Percentiles rank a stretch among this genome's conserved stretches.
Evolutionary conservation across 2,113 vertebrate genomes (phyloP).

Genomic region (Alosa alosa): DNA sequence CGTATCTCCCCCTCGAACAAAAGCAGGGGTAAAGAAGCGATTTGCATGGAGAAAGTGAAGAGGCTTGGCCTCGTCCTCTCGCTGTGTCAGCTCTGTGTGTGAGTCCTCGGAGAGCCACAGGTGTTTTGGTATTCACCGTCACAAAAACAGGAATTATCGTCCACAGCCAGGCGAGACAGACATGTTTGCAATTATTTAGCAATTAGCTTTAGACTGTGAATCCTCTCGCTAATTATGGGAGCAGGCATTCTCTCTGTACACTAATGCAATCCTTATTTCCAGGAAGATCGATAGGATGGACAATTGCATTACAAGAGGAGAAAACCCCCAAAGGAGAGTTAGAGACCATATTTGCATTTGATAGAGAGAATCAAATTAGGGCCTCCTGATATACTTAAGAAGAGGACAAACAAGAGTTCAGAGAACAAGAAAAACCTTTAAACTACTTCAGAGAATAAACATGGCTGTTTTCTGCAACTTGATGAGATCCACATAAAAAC

Average conservation of each 20-base stretch:
- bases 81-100: not conserved
- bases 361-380: constrained; percentile 38
- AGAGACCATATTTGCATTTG: constrained; percentile 25
- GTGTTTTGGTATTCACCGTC: constrained; percentile 12
- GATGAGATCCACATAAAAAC: not conserved
- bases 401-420: constrained; percentile 7
- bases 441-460: constrained; percentile 8
- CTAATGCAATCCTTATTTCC: constrained; percentile 47
- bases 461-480: not conserved
- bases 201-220: constrained; percentile 43
- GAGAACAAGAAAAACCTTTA: constrained; percentile 19
- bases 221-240: constrained; percentile 40
- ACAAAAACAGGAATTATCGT: constrained; percentile 29
- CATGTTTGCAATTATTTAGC: constrained; percentile 41
- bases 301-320: constrained; percentile 31
- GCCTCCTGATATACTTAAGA: constrained; percentile 24
- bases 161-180: constrained; percentile 34
- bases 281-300: constrained; percentile 53
- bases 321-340: constrained; percentile 20
- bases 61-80: constrained; percentile 28
- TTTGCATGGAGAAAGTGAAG: constrained; percentile 15
- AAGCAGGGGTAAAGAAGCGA: constrained; percentile 34
- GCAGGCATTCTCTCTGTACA: constrained; percentile 39
- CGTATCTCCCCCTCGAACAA: constrained; percentile 15
- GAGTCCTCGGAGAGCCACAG: not conserved